Base-by-base conservation (phyloP, 2,113 vertebrate genomes). In the Prinia subflava region DNA sequence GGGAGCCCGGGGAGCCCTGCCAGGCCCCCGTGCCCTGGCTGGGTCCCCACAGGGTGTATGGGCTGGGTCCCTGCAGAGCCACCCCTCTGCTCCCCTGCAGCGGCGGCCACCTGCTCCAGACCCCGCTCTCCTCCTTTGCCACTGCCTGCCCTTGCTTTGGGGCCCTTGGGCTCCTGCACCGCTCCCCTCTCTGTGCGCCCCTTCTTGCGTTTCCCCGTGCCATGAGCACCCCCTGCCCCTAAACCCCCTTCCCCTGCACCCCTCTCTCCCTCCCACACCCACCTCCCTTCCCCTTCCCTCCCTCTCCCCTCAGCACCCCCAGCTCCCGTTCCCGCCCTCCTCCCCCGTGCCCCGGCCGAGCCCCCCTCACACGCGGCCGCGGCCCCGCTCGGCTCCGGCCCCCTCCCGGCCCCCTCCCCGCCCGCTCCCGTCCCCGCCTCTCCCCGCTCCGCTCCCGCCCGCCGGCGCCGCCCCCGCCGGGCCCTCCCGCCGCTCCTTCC, bases 11-110 rank as follows among this genome's bases (percentile, higher is more conserved):
- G 53, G n/a, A 13, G 74, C 74, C 46, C 44, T 39, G 57, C 55
- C 25, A 1, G 35, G 13, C 16, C 75, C 15, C 1, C 1, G 0
- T 17, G 12, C 3, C 46, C 22, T 0, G 1, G 6, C 46, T 59
- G 81, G 25, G 6, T 2, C 42, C 42, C 42, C 22, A 2, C 31
- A 11, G 70, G 46, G 44, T 4, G 57, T 17, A 63, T 4, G 63
- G 17, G 30, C 78, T 1, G 1, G 6, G 55, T 33, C 37, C 35
- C 23, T 31, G 55, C 18, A 7, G 15, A 9, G 3, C 20, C 79
- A 22, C 44, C 79, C 13, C 49, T 5, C 19, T 21, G 89, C 65
- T 13, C 28, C 42, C 42, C 14, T 9, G 1, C 62, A 28, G 67
- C 59, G 46, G 57, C 24, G 1, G 53, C 39, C 52, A 33, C 47